These are phyloP conservation scores for Crotalus helleri DNA, from an alignment of 2,113 vertebrate species.

Conservation along the genomic window DNA sequence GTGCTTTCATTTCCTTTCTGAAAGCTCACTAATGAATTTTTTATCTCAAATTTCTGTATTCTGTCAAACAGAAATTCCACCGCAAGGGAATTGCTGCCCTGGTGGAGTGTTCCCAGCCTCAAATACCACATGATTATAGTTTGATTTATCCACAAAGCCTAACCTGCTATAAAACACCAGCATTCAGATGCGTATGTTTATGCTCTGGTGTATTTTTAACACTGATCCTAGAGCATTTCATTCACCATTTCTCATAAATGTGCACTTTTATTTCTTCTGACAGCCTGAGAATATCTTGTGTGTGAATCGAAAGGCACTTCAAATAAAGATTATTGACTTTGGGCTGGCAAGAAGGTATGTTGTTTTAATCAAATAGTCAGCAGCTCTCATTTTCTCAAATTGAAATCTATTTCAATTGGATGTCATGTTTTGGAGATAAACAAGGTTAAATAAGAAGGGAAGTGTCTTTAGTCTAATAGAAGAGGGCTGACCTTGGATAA, in stretches of 20 bases:
- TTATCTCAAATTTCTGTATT: conserved; percentile 55
- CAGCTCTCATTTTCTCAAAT: background rate
- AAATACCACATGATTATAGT: conserved; percentile 47
- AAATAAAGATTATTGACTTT: conserved; percentile 99
- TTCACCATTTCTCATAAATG: conserved; percentile 52
- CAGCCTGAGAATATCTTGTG: conserved; percentile 99
- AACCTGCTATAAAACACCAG: conserved; percentile 39
- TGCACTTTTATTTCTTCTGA: conserved; percentile 60
- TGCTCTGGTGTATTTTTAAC: conserved; percentile 52
- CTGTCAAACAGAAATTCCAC: conserved; percentile 38
- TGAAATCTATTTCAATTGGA: background rate
- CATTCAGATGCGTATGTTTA: conserved; percentile 47
- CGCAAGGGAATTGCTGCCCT: conserved; percentile 37
- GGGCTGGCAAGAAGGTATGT: conserved; percentile 93
- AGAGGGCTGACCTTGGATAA: background rate
- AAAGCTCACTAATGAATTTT: conserved; percentile 36
- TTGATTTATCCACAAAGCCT: conserved; percentile 39
- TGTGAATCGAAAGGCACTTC: conserved; percentile 87
- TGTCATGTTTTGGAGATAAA: background rate
- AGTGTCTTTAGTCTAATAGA: background rate
- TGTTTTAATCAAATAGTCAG: conserved; percentile 18
- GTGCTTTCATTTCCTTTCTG: conserved; percentile 15
- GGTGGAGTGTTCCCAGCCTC: conserved; percentile 19
- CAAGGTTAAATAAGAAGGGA: background rate
- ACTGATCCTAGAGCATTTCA: conserved; percentile 56